These are phyloP conservation scores for Dromaius novaehollandiae DNA, from an alignment of 2,113 vertebrate genomes.

Conservation along the genomic window DNA sequence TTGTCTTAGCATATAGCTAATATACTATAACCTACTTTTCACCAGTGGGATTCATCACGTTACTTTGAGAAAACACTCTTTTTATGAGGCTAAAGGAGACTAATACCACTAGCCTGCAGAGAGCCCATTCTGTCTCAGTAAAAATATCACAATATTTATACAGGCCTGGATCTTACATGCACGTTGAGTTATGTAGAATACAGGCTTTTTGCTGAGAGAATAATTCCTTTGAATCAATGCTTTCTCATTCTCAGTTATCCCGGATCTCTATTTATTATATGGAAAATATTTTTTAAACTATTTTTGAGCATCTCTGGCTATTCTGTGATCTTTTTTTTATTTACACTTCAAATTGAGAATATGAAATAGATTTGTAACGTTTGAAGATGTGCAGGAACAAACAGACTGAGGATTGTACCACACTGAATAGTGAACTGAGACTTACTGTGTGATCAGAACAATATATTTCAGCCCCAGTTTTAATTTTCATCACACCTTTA, in stretches of 20 bases:
- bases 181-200: neutral
- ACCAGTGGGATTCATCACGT: neutral
- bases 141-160: neutral
- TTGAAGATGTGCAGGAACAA: neutral
- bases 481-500: neutral
- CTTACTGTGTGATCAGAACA: fast-evolving
- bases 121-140: fast-evolving
- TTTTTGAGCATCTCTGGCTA: fast-evolving
- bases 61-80: neutral
- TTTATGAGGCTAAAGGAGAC: neutral
- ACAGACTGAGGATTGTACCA: neutral
- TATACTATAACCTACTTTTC: neutral
- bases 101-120: neutral
- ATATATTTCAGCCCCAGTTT: neutral
- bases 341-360: neutral
- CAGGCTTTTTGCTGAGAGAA: neutral
- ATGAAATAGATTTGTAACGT: neutral
- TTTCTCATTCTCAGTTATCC: neutral
- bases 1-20: neutral
- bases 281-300: neutral
- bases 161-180: fast-evolving
- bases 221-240: neutral
- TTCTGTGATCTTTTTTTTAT: neutral
- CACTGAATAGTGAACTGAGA: neutral
- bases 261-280: neutral